Base-by-base conservation (phyloP, 2,113 vertebrate species). In the Phainopepla nitens region DNA sequence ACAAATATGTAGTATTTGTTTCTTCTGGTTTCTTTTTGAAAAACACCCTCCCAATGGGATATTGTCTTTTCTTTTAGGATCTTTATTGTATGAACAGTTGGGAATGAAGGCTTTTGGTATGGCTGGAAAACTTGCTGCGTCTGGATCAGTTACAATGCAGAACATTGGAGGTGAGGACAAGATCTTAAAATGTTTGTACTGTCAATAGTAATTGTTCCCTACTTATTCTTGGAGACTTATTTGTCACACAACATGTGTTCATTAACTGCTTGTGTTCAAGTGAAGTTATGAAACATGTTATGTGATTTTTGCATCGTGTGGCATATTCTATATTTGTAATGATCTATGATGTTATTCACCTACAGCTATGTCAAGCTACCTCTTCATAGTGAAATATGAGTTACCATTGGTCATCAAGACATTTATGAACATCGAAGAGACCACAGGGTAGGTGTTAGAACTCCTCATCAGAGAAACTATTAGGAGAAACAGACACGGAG, bases 291-390 rank as follows among this genome's bases (percentile, higher is more conserved):
- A 95, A 97, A 87, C 93, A 96, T 96, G 94, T 97, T 97, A 96
- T 96, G 95, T 97, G 97, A 97, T 94, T 93, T 90, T 84, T 94
- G 93, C 94, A 94, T 97, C 96, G 31, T 92, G 44, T 97, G 93
- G 51, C 93, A 70, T 97, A 94, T 97, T 98, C 96, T 97, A 47
- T 97, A 94, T 96, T 97, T 98, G 97, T 98, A 98, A 98, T 97
- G 95, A 97, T 97, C 90, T 97, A 95, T 97, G 97, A 98, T 98
- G 97, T 98, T 95, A 95, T 98, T 97, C 90, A 87, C 98, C 97
- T 98, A 97, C 98, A 99, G 99, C 99, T 96, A 99, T 99, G 99
- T 99, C 99, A 87, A 99, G 99, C 98, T 99, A 99, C 98, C 99
- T 99, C 98, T 99, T 98, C 98, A 99, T 99, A 91, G 99, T 99